Evolutionary conservation across 23 tunicate species (phyloP).

Genomic region (Diplosoma virens): DNA sequence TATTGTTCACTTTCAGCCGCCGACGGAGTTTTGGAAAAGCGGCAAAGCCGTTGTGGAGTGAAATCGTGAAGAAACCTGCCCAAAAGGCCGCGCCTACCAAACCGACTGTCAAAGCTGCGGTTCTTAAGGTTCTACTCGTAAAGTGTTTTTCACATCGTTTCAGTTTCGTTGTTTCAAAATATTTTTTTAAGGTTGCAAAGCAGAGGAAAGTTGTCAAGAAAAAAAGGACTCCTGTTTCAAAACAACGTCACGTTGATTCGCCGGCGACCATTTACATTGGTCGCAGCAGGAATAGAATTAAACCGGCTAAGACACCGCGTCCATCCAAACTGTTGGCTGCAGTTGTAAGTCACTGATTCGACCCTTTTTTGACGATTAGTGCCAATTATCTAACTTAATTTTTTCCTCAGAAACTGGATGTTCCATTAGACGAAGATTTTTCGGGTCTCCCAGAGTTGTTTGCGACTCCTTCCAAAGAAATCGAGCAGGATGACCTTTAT

Average conservation of each 20-base stretch:
- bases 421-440: slow-evolving; percentile 49
- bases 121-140: not conserved
- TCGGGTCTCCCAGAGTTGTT: slow-evolving; percentile 44
- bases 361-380: not conserved
- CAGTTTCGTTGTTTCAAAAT: no score
- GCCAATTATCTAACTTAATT: not conserved
- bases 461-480: slow-evolving; percentile 15
- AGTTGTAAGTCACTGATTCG: slow-evolving; percentile 23
- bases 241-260: slow-evolving; percentile 56
- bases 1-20: no score
- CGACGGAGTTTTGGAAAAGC: slow-evolving; percentile 24
- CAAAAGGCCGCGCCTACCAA: slow-evolving; percentile 7
- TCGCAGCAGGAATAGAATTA: slow-evolving; percentile 15
- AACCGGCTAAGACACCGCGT: slow-evolving; percentile 31
- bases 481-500: not conserved
- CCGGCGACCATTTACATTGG: slow-evolving; percentile 92
- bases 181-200: not conserved
- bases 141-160: no score
- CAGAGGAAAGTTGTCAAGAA: not conserved
- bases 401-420: slow-evolving; percentile 41
- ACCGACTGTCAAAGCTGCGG: not conserved
- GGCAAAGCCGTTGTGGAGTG: slow-evolving; percentile 60
- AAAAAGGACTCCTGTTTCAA: not conserved
- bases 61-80: slow-evolving; percentile 43
- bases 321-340: slow-evolving; percentile 14